Evolutionary conservation across 2,888 invertebrate species (phyloP).

Genomic region (Coleophora flavipennella): DNA sequence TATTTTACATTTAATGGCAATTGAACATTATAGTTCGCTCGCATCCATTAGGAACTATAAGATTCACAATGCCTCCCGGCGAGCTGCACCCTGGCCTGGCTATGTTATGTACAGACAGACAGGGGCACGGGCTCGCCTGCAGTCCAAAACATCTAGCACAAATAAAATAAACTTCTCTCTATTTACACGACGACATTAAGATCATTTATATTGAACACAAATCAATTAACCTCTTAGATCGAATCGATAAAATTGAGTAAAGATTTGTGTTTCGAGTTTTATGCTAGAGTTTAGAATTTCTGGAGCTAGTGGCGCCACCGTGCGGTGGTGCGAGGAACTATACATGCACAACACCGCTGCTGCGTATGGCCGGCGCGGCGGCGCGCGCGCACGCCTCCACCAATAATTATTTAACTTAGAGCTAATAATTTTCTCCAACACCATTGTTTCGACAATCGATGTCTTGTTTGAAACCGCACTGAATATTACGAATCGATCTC

Average conservation of each 20-base stretch:
- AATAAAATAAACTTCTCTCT: conserved; percentile 53
- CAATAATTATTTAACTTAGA: conserved; percentile 63
- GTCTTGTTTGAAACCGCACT: conserved; percentile 35
- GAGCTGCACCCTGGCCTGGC: conserved; percentile 20
- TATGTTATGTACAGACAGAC: conserved; percentile 52
- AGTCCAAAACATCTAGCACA: conserved; percentile 60
- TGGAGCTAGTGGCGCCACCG: conserved; percentile 64
- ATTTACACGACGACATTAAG: conserved; percentile 28
- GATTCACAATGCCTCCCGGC: conserved; percentile 67
- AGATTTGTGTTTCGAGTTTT: conserved; percentile 59
- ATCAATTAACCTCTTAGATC: conserved; percentile 49
- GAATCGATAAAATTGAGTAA: conserved; percentile 52
- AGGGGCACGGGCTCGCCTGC: conserved; percentile 31
- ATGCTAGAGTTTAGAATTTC: conserved; percentile 70
- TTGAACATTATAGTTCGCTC: conserved; percentile 72
- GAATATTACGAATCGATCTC: conserved; percentile 35
- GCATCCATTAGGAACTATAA: conserved; percentile 73
- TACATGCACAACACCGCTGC: conserved; percentile 69
- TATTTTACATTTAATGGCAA: conserved; percentile 68
- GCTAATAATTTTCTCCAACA: conserved; percentile 63
- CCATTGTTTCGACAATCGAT: conserved; percentile 55
- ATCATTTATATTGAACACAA: conserved; percentile 16
- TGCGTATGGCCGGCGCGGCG: conserved; percentile 53
- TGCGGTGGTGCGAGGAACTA: conserved; percentile 70
- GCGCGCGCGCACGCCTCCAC: conserved; percentile 35